phyloP scores from a whole-genome alignment of 2,888 invertebrate species.

The Caenorhabditis becei region DNA sequence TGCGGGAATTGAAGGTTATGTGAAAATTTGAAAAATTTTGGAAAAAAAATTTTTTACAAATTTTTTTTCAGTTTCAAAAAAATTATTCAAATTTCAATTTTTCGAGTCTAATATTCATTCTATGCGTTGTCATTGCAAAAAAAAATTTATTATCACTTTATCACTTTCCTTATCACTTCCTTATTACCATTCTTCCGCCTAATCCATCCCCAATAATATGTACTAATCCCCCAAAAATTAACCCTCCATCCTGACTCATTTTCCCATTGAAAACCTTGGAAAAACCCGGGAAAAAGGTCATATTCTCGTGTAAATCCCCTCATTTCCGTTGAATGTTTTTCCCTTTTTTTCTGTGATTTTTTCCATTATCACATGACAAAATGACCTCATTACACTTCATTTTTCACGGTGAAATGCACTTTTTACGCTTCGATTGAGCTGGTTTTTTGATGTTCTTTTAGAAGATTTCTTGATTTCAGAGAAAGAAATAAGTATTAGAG shows the following conservation, averaged over 20 bases:
- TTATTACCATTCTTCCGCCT: neutral
- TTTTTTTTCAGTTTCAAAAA: no score
- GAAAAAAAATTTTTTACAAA: no score
- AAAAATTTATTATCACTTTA: neutral
- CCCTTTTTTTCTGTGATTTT: neutral
- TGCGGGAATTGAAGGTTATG: no score
- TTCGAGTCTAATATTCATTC: no score
- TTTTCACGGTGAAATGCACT: neutral
- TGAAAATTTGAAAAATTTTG: no score
- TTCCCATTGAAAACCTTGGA: neutral
- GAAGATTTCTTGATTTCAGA: neutral
- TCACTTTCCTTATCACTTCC: no score
- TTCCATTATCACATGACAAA: constrained; percentile 4
- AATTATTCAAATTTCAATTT: no score
- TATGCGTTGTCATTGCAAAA: no score
- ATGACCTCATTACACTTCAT: neutral
- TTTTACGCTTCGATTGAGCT: neutral
- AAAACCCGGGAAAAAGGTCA: neutral
- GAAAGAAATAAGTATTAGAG: no score
- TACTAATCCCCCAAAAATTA: neutral
- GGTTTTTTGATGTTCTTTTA: neutral
- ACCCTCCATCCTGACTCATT: neutral
- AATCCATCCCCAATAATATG: no score
- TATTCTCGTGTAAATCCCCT: neutral
- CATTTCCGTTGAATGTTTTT: neutral